These are phyloP conservation scores for Macrobrachium rosenbergii DNA, from an alignment of 1,140 invertebrate species.

Conservation along the genomic window DNA sequence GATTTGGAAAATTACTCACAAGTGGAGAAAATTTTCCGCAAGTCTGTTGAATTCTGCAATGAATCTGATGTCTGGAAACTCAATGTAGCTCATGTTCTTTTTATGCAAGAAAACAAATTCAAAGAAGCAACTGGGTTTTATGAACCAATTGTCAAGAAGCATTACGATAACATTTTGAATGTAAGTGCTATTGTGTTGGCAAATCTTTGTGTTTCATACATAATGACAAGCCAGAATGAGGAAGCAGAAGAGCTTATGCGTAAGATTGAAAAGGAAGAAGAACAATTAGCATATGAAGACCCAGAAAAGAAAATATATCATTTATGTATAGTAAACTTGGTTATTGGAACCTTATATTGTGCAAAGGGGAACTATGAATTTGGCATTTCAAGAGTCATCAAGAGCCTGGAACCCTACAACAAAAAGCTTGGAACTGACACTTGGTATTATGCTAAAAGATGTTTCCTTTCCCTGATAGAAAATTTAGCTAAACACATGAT, in stretches of 20 bases:
- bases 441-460: constrained; percentile 97
- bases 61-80: constrained; percentile 97
- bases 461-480: constrained; percentile 93
- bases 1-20: constrained; percentile 95
- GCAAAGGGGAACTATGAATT: constrained; percentile 99
- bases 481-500: constrained; percentile 93
- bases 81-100: constrained; percentile 98
- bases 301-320: constrained; percentile 97
- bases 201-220: constrained; percentile 98
- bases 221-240: constrained; percentile 99
- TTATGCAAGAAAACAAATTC: constrained; percentile 99
- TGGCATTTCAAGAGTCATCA: constrained; percentile 97
- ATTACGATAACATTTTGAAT: constrained; percentile 95
- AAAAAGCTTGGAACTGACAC: constrained; percentile 96
- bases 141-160: constrained; percentile 97
- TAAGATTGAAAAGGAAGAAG: constrained; percentile 97
- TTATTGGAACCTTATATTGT: constrained; percentile 98
- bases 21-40: constrained; percentile 94
- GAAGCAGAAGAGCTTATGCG: constrained; percentile 99
- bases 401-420: constrained; percentile 95
- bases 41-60: constrained; percentile 98
- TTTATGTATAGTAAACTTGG: constrained; percentile 98
- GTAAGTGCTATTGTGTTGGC: constrained; percentile 97
- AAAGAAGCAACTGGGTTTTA: constrained; percentile 99
- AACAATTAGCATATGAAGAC: constrained; percentile 88